Evolutionary conservation across 2,113 vertebrate genomes (phyloP).

Genomic region (Spermophilus dauricus): DNA sequence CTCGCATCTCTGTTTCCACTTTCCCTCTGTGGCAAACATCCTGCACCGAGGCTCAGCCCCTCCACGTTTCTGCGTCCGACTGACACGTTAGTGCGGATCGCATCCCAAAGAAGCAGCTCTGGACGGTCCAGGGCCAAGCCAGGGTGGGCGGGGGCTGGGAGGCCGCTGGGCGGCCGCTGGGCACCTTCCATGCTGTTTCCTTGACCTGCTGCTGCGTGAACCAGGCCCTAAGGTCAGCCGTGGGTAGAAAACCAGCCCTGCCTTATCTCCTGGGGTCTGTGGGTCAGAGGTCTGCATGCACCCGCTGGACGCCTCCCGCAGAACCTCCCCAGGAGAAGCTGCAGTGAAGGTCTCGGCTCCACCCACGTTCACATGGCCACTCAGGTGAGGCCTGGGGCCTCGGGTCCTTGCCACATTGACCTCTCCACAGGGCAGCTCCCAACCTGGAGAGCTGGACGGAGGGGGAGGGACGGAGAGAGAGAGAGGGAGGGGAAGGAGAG

Average conservation of each 20-base stretch:
- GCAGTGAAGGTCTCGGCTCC: not conserved
- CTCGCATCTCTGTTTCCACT: accelerated
- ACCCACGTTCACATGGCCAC: accelerated
- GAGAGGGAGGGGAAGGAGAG: not conserved
- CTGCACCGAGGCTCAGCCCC: not conserved
- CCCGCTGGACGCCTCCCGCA: not conserved
- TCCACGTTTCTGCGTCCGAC: not conserved
- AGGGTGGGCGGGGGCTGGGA: not conserved
- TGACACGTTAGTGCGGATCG: not conserved
- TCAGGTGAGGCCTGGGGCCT: not conserved
- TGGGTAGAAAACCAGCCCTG: not conserved
- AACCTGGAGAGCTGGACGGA: accelerated
- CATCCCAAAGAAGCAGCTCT: not conserved
- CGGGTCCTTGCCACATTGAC: not conserved
- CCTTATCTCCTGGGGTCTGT: not conserved
- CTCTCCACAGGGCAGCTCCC: not conserved
- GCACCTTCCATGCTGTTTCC: not conserved
- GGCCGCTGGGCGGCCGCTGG: not conserved
- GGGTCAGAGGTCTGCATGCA: not conserved
- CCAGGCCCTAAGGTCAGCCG: not conserved
- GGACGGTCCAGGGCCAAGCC: not conserved
- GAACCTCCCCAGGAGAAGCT: not conserved
- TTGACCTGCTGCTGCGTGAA: not conserved
- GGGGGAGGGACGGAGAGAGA: not conserved
- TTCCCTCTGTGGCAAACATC: accelerated